Percentiles rank a stretch among this genome's conserved stretches.
phyloP scores from a whole-genome alignment of 2,113 vertebrate species.

The Scomber japonicus region DNA sequence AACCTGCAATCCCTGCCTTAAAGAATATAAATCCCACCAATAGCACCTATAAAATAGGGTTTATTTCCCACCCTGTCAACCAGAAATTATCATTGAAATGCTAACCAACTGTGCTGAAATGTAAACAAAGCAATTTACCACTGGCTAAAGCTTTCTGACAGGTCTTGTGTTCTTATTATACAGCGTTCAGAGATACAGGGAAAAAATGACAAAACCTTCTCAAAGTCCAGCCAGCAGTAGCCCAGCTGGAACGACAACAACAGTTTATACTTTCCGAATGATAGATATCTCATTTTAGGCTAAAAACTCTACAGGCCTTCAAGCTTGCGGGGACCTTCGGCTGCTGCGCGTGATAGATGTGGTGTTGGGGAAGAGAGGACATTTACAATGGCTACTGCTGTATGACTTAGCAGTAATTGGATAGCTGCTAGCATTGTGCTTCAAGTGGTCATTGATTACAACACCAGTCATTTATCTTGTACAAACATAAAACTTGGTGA shows the following conservation, averaged over 20 bases:
- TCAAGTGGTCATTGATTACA: constrained; percentile 61
- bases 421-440: constrained; percentile 56
- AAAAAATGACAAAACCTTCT: neutral
- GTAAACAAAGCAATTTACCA: neutral
- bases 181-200: neutral
- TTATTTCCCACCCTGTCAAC: neutral
- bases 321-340: constrained; percentile 37
- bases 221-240: neutral
- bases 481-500: constrained; percentile 6
- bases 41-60: neutral
- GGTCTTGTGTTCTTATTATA: neutral
- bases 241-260: neutral
- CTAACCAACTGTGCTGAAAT: neutral
- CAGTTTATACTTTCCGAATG: constrained; percentile 24
- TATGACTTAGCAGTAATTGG: constrained; percentile 67
- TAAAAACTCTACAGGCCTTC: constrained; percentile 14
- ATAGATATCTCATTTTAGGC: constrained; percentile 38
- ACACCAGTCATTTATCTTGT: constrained; percentile 47
- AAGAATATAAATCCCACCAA: neutral
- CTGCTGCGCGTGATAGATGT: constrained; percentile 38
- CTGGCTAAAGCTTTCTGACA: no score
- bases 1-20: no score
- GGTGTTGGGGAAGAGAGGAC: constrained; percentile 19
- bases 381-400: constrained; percentile 48
- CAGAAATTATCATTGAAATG: neutral